Conservation (phyloP, 2,113 vertebrate species). For the Rhinoderma darwinii region DNA sequence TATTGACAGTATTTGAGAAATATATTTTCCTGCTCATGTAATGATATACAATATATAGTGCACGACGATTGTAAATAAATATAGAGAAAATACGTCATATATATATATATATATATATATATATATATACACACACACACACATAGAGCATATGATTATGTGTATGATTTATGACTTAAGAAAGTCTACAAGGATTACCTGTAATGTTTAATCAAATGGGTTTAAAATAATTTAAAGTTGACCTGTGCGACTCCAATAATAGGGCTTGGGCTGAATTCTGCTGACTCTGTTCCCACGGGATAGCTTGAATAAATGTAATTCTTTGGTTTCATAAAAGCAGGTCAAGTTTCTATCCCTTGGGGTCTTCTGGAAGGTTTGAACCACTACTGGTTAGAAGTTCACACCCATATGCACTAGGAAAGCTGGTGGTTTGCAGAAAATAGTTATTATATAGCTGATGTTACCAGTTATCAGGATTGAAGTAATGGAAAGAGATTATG, state of each 20-base stretch:
- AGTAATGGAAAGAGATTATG: neutral
- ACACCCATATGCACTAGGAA: slow-evolving; percentile 67
- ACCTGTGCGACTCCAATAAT: slow-evolving; percentile 73
- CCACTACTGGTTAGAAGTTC: slow-evolving; percentile 73
- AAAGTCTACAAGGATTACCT: slow-evolving; percentile 32
- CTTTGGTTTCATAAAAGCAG: slow-evolving; percentile 83
- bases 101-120: neutral
- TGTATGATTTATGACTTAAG: neutral
- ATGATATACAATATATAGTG: too few species aligned
- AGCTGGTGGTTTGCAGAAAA: slow-evolving; percentile 1
- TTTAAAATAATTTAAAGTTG: slow-evolving; percentile 71
- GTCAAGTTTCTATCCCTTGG: slow-evolving; percentile 79
- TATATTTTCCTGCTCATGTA: too few species aligned
- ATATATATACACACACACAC: neutral
- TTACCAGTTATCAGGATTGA: neutral
- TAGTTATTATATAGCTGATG: neutral
- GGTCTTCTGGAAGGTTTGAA: slow-evolving; percentile 73
- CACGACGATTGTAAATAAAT: too few species aligned
- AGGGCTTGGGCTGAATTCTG: slow-evolving; percentile 77
- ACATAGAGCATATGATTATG: neutral
- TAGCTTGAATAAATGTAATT: slow-evolving; percentile 82
- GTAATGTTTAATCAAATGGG: slow-evolving; percentile 69
- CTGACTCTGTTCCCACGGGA: slow-evolving; percentile 75
- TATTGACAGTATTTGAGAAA: too few species aligned
- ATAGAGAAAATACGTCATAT: neutral